phyloP scores from a whole-genome alignment of 2,888 invertebrate genomes.

The Apotomis betuletana region DNA sequence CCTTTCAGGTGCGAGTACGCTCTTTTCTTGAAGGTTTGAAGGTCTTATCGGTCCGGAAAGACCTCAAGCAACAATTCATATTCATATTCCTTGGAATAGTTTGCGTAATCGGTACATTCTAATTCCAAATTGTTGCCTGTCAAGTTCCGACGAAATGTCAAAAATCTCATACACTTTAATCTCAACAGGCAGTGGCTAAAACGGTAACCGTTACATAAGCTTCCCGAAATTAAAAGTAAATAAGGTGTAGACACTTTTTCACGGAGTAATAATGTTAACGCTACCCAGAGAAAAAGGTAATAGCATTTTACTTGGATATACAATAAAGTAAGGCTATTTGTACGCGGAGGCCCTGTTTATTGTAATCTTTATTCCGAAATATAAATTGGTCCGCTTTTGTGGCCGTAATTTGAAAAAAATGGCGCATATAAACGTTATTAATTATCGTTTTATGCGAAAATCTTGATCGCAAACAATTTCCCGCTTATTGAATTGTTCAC shows the following conservation, averaged over 20 bases:
- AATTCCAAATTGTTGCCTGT: no score
- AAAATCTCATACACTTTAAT: no score
- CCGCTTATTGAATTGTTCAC: not conserved
- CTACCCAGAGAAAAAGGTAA: constrained; percentile 9
- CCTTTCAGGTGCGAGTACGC: no score
- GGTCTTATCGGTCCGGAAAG: no score
- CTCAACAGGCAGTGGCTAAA: no score
- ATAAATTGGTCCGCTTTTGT: constrained; percentile 22
- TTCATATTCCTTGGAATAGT: no score
- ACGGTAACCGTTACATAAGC: not conserved
- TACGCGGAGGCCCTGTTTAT: constrained; percentile 16
- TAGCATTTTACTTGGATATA: constrained; percentile 15
- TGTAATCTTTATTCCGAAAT: constrained; percentile 19
- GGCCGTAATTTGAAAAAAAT: not conserved
- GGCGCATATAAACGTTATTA: not conserved
- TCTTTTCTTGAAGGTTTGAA: no score
- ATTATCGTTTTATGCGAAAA: constrained; percentile 10
- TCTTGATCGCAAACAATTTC: constrained; percentile 16
- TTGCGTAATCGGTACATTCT: no score
- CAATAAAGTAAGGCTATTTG: constrained; percentile 28
- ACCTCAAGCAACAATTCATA: no score
- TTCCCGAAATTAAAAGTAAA: constrained; percentile 20
- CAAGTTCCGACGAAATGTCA: no score
- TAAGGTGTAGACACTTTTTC: not conserved
- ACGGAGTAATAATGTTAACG: constrained; percentile 18